phyloP scores from a whole-genome alignment of 2,888 invertebrate species.

The Tiliacea aurago region DNA sequence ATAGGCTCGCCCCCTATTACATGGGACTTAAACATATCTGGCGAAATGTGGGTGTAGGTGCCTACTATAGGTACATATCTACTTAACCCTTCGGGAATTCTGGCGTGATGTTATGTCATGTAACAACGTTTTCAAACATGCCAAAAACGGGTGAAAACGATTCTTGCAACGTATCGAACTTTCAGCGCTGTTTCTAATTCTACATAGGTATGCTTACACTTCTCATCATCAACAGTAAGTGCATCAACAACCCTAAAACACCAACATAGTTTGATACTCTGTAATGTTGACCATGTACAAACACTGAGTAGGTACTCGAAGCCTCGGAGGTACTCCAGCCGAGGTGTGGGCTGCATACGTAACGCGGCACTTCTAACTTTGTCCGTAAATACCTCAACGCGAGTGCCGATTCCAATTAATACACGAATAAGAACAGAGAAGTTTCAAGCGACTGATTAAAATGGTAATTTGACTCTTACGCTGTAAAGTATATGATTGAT shows the following conservation, averaged over 20 bases:
- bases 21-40: background rate
- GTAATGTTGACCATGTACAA: slow-evolving; percentile 33
- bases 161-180: background rate
- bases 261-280: slow-evolving; percentile 35
- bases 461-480: slow-evolving; percentile 56
- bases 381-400: slow-evolving; percentile 26
- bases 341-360: slow-evolving; percentile 53
- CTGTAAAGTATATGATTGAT: slow-evolving; percentile 44
- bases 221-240: slow-evolving; percentile 16
- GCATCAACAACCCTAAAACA: slow-evolving; percentile 31
- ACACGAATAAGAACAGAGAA: slow-evolving; percentile 49
- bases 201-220: slow-evolving; percentile 5
- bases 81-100: background rate
- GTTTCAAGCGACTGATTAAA: slow-evolving; percentile 59
- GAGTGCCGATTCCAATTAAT: slow-evolving; percentile 57
- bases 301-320: slow-evolving; percentile 21
- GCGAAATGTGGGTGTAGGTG: background rate
- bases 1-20: background rate
- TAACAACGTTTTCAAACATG: background rate
- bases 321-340: slow-evolving; percentile 31
- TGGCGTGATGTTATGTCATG: background rate
- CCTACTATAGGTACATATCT: background rate
- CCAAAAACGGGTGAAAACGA: background rate
- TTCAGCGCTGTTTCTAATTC: background rate
- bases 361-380: slow-evolving; percentile 48